Conservation (phyloP, 2,113 vertebrate genomes). For the Cygnus atratus region DNA sequence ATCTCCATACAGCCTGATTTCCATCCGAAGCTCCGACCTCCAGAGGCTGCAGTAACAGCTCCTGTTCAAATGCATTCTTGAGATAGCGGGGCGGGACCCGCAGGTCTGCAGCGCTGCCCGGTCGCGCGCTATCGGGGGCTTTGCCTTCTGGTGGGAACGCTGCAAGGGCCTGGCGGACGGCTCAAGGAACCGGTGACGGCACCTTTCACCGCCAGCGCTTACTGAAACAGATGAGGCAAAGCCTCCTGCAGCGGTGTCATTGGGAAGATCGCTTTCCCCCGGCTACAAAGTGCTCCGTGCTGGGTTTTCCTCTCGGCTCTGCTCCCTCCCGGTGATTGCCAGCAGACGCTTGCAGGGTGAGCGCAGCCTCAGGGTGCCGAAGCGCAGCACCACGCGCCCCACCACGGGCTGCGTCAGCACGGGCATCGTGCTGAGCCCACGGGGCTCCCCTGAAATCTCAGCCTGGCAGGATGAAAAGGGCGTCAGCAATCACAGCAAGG, state of each 20-base stretch:
- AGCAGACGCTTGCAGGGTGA: neutral
- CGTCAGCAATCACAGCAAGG: neutral
- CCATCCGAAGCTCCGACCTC: constrained; percentile 33
- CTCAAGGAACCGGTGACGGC: constrained; percentile 34
- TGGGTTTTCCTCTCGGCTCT: neutral
- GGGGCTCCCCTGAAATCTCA: neutral
- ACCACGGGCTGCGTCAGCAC: accelerated
- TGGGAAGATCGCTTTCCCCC: constrained; percentile 26
- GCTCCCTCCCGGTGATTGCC: neutral
- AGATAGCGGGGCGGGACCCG: constrained; percentile 35
- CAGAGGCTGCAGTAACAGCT: constrained; percentile 32
- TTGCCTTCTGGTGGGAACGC: constrained; percentile 23
- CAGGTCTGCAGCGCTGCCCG: constrained; percentile 7
- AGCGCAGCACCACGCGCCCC: accelerated
- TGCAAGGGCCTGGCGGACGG: constrained; percentile 1
- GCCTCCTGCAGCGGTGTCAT: accelerated
- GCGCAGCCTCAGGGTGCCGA: too few relatives aligned
- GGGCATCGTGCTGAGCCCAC: accelerated
- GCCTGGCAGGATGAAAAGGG: neutral
- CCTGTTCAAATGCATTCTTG: constrained; percentile 49
- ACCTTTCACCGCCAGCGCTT: neutral
- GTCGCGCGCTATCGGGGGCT: neutral
- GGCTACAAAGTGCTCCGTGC: neutral
- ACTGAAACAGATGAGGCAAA: neutral
- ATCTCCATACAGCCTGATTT: constrained; percentile 1